Evolutionary conservation across 1,140 invertebrate genomes (phyloP).

Genomic region (Drepana arcuata): DNA sequence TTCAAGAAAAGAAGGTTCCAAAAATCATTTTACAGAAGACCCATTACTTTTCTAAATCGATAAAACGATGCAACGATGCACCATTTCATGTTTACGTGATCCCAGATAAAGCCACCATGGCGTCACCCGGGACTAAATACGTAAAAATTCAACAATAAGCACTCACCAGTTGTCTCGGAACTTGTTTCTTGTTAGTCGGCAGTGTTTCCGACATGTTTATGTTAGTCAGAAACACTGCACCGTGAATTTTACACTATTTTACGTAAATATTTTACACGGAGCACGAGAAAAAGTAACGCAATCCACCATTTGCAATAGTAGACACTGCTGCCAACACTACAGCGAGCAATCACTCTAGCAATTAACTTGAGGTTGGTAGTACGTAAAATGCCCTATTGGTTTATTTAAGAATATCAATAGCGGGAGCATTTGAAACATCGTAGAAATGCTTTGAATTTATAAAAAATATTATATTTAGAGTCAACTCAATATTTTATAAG

Average conservation of each 20-base stretch:
- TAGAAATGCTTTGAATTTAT: too few species aligned
- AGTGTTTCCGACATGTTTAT: constrained; percentile 72
- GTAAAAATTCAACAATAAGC: constrained; percentile 65
- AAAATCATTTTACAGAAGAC: constrained; percentile 29
- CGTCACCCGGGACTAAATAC: constrained; percentile 71
- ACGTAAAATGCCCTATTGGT: constrained; percentile 42
- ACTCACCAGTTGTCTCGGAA: constrained; percentile 70
- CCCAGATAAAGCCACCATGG: constrained; percentile 73
- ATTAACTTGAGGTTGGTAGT: constrained; percentile 47
- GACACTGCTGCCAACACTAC: constrained; percentile 65
- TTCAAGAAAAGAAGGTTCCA: constrained; percentile 20
- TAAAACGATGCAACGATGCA: constrained; percentile 70
- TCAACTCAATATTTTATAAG: too few species aligned
- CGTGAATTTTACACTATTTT: constrained; percentile 69
- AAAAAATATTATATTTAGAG: too few species aligned
- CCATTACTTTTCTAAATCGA: constrained; percentile 55
- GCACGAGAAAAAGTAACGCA: constrained; percentile 71
- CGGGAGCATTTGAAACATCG: constrained; percentile 49
- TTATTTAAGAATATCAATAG: constrained; percentile 36
- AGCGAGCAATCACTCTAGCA: constrained; percentile 48
- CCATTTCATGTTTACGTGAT: constrained; percentile 73
- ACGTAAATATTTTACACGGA: constrained; percentile 72
- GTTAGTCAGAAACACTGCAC: constrained; percentile 64
- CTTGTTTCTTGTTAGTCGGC: constrained; percentile 68
- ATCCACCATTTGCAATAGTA: constrained; percentile 71